Evolutionary conservation across 2,888 invertebrate genomes (phyloP).

Genomic region (Crematogaster levior): DNA sequence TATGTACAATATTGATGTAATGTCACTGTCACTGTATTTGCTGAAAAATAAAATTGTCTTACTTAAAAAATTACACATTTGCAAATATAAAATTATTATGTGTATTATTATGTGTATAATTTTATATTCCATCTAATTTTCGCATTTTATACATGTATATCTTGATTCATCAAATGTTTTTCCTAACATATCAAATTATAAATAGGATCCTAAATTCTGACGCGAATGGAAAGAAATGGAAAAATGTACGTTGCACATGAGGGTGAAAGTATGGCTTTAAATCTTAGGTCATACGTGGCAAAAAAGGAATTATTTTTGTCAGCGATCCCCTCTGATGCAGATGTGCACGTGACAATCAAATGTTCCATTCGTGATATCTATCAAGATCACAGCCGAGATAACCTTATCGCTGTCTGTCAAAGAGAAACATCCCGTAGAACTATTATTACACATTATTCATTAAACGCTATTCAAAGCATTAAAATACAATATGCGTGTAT

Average conservation of each 20-base stretch:
- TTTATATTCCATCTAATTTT: not conserved
- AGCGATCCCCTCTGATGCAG: not conserved
- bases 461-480: conserved; percentile 28
- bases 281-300: not conserved
- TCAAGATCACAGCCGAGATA: conserved; percentile 25
- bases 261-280: not conserved
- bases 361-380: conserved; percentile 1
- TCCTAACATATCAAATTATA: not conserved
- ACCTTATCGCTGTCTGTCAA: not conserved
- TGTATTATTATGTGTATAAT: not conserved
- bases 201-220: not conserved
- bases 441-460: not conserved
- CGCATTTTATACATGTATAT: not conserved
- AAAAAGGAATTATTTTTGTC: conserved; percentile 1
- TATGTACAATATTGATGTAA: too few relatives aligned
- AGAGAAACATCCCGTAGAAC: not conserved
- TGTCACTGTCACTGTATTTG: too few relatives aligned
- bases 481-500: not conserved
- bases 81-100: not conserved
- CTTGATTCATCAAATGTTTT: not conserved
- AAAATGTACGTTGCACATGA: too few relatives aligned
- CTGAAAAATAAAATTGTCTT: too few relatives aligned
- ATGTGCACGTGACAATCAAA: not conserved
- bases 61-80: too few relatives aligned
- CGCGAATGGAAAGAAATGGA: too few relatives aligned